A percentile compares a stretch with the other conserved stretches of the same genome.
These are phyloP conservation scores for Cladopsammia gracilis DNA, from an alignment of 64 coral and sea anemone species.

Conservation along the genomic window DNA sequence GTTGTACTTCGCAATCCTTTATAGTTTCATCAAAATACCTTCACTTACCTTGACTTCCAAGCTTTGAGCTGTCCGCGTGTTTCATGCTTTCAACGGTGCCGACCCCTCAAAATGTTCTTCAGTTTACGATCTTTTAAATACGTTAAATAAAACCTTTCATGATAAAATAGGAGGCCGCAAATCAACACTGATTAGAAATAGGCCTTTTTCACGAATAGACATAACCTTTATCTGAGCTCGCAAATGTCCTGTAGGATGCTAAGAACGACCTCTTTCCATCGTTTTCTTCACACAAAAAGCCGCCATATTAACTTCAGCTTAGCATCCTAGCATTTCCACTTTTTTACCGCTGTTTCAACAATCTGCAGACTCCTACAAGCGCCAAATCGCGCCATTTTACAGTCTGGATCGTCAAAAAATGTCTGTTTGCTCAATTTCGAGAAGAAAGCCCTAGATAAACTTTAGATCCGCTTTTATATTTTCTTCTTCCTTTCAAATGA, in stretches of 20 bases:
- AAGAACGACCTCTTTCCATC: background rate
- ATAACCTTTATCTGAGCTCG: constrained; percentile 7
- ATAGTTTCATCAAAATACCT: constrained; percentile 5
- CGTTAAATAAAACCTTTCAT: background rate
- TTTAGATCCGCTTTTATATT: too few relatives aligned
- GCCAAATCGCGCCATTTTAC: too few relatives aligned
- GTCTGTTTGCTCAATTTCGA: too few relatives aligned
- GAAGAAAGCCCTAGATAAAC: too few relatives aligned
- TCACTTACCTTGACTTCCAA: constrained; percentile 3
- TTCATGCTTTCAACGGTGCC: constrained; percentile 16
- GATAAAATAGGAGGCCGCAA: constrained; percentile 6
- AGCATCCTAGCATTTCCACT: too few relatives aligned
- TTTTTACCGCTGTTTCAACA: too few relatives aligned
- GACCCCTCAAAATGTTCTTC: constrained; percentile 35
- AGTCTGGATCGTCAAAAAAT: too few relatives aligned
- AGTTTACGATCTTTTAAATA: constrained; percentile 28
- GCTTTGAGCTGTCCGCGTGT: background rate
- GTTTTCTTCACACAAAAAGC: constrained; percentile 9
- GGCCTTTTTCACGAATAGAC: constrained; percentile 8
- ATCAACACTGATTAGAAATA: background rate
- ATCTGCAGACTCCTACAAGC: too few relatives aligned
- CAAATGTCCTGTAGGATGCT: constrained; percentile 21
- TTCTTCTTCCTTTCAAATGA: too few relatives aligned
- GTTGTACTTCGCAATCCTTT: background rate
- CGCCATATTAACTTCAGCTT: too few relatives aligned